Percentiles rank a stretch among this genome's conserved stretches.
Conservation (phyloP, 2,888 invertebrate species). For the Netelia fuscicornis region DNA sequence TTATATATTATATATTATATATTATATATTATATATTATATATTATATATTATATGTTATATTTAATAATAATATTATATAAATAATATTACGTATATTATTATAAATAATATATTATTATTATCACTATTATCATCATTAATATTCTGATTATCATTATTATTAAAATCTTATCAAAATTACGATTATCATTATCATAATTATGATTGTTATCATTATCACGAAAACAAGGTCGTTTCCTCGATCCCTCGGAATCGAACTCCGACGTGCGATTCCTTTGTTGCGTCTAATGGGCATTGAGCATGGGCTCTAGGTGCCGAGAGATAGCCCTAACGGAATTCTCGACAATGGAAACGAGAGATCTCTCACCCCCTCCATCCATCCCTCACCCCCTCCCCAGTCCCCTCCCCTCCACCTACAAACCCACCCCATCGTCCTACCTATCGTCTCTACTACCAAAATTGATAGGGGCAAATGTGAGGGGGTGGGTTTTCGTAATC, state of each 20-base stretch:
- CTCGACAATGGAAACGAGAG: slow-evolving; percentile 16
- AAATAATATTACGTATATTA: too few species aligned
- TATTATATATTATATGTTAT: too few species aligned
- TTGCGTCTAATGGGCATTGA: slow-evolving; percentile 1
- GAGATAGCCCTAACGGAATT: not conserved
- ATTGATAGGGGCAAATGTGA: not conserved
- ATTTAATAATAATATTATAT: too few species aligned
- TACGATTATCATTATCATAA: slow-evolving; percentile 1
- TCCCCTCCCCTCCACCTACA: too few species aligned
- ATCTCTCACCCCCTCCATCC: not conserved
- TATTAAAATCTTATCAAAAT: too few species aligned
- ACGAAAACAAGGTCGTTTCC: not conserved
- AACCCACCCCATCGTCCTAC: not conserved
- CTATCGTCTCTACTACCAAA: not conserved
- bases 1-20: too few species aligned
- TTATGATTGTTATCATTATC: slow-evolving; percentile 27
- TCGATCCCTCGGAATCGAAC: slow-evolving; percentile 61
- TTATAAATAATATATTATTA: slow-evolving; percentile 18
- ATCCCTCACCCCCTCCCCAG: too few species aligned
- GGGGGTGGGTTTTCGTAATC: not conserved
- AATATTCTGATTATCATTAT: not conserved
- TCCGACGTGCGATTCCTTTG: not conserved
- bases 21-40: too few species aligned
- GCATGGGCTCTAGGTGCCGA: not conserved
- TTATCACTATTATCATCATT: slow-evolving; percentile 22